Base-by-base conservation (phyloP, 30 jellyfish, hydroid and myxozoan species). In the Hydra vulgaris region DNA sequence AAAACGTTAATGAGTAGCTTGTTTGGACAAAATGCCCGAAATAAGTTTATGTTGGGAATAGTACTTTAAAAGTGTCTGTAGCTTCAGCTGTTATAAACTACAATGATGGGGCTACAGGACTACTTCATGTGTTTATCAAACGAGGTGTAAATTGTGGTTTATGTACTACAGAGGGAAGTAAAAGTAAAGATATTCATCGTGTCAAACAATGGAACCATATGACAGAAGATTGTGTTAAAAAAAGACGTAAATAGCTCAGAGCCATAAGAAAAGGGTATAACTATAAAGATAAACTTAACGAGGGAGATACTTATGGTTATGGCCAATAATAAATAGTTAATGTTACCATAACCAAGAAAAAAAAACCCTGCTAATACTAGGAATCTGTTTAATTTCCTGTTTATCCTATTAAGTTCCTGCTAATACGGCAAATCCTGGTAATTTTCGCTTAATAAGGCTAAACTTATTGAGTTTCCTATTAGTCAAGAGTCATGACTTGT, bases 1-100 rank as follows among this genome's bases (percentile, higher is more conserved):
- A 82, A 56, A 82, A 82, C 66, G 86, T 73, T 0, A 76, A 84
- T 75, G 16, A 68, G 75, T 56, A 79, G 17, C 73, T 19, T 18
- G 52, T 84, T 8, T 84, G 93, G 93, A 75, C 54, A 70, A 70
- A 88, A 26, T 78, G 89, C 72, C 27, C 72, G 21, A 78, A 84
- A 76, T 17, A 77, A 23, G 79, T 76, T 76, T 76, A 52, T 76
- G 79, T 76, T 76, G 82, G 84, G 3, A 76, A 76, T 53, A 52
- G 53, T 25, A 25, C 40, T 1, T 76, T 76, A 24, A 76, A 76
- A 76, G 26, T 77, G 21, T 18, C 87, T 26, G 87, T 80, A 15
- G 87, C 84, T 25, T 80, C 84, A 18, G 82, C 87, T 0, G 81
- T 80, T 19, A 80, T 80, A 18, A 21, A 26, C 18, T 80, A 8